Evolutionary conservation across 2,888 invertebrate species (phyloP), one percentile per base, ranked within the genome.

Genomic region (Caradrina kadenii): DNA sequence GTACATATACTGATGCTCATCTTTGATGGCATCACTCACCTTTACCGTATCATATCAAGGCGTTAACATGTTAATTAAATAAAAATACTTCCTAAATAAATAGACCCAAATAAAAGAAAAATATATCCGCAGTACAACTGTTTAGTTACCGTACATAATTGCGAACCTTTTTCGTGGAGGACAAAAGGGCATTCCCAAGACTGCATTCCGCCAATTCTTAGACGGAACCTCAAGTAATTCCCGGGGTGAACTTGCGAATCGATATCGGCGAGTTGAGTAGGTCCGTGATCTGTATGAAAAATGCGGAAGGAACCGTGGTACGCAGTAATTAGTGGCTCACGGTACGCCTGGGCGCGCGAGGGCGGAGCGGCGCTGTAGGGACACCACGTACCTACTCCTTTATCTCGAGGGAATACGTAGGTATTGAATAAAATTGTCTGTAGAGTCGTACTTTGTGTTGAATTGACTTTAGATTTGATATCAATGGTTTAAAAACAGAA

Each of bases 241-340:
- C 87, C 86, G 81, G 86, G 86, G 86, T 87, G 88, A 90, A 89
- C 87, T 88, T 88, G 81, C 84, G 86, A 90, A 94, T 94, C 94
- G 92, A 94, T 93, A 90, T 81, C 83, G 86, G 82, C 80, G 86
- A 85, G 87, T 86, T 83, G 88, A 90, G 89, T 86, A 86, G 88
- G 85, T 93, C 90, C 94, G 94, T 94, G 94, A 94, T 93, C 93
- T 92, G 94, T 90, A 89, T 94, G 92, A 94, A 94, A 94, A 94
- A 93, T 93, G 91, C 86, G 90, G 84, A 81, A 80, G 75, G 83
- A 79, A 69, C 84, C 64, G 72, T 82, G 90, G 91, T 88, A 89
- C 90, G 91, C 87, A 89, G 93, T 94, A 94, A 94, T 94, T 94
- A 94, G 94, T 92, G 93, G 83, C 76, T 73, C 73, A 69, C 75